These are phyloP conservation scores for Melinaea marsaeus DNA, from an alignment of 2,888 invertebrate species.

Conservation along the genomic window DNA sequence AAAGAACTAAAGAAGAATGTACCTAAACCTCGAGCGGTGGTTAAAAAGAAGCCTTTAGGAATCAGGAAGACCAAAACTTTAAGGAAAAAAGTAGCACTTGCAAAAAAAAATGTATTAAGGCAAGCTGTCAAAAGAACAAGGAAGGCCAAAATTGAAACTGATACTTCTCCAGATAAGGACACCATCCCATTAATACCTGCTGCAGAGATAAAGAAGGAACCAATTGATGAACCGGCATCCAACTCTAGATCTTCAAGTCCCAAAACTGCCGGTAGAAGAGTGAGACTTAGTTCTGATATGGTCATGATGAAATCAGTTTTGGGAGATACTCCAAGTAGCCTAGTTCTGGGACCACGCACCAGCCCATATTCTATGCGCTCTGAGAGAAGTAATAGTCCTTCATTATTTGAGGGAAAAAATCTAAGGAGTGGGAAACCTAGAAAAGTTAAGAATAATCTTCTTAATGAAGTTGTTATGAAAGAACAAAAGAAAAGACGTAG, in stretches of 20 bases:
- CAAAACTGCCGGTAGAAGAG: conserved; percentile 63
- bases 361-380: conserved; percentile 81
- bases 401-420: conserved; percentile 73
- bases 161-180: conserved; percentile 60
- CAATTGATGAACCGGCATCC: conserved; percentile 59
- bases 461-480: conserved; percentile 78
- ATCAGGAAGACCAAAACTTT: conserved; percentile 62
- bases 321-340: conserved; percentile 57
- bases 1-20: conserved; percentile 63
- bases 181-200: conserved; percentile 61
- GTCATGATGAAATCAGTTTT: conserved; percentile 70
- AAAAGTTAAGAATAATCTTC: conserved; percentile 75
- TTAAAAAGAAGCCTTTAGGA: conserved; percentile 68
- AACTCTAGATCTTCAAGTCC: conserved; percentile 72
- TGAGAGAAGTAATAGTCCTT: conserved; percentile 75
- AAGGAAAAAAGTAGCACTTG: conserved; percentile 58
- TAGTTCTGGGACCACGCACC: conserved; percentile 65
- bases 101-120: conserved; percentile 63
- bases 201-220: conserved; percentile 70
- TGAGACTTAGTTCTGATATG: conserved; percentile 68
- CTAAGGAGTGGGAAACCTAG: conserved; percentile 82
- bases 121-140: conserved; percentile 54
- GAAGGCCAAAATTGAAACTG: conserved; percentile 59
- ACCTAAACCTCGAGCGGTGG: conserved; percentile 61
- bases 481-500: conserved; percentile 76